Evolutionary conservation across 1,140 invertebrate genomes (phyloP).

Genomic region (Drosophila baimaii): DNA sequence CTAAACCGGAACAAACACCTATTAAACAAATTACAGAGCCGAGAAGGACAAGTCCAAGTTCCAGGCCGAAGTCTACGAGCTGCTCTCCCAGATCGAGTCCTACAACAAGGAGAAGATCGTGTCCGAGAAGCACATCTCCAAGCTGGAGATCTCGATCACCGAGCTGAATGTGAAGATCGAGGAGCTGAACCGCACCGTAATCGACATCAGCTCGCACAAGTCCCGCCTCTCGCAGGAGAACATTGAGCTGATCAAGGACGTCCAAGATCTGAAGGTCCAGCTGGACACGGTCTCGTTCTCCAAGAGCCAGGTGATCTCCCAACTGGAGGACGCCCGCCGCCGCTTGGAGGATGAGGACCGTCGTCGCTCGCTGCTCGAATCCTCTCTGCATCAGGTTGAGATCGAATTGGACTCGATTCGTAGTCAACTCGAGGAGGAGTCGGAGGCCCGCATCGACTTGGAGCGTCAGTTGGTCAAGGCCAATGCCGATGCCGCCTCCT

Average conservation of each 20-base stretch:
- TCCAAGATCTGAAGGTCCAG: constrained; percentile 96
- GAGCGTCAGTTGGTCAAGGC: constrained; percentile 97
- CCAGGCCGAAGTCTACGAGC: constrained; percentile 97
- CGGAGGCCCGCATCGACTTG: constrained; percentile 96
- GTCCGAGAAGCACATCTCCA: constrained; percentile 94
- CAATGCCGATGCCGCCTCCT: constrained; percentile 94
- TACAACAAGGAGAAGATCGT: constrained; percentile 95
- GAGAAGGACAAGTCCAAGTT: constrained; percentile 98
- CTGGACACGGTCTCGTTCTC: constrained; percentile 96
- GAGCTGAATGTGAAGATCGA: constrained; percentile 97
- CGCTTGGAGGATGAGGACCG: constrained; percentile 97
- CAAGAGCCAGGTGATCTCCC: constrained; percentile 93
- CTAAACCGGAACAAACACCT: constrained; percentile 36
- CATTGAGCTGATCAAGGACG: constrained; percentile 96
- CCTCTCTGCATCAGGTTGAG: constrained; percentile 95
- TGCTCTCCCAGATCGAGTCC: constrained; percentile 95
- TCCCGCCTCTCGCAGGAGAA: constrained; percentile 95
- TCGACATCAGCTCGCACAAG: constrained; percentile 96
- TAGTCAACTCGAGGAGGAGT: constrained; percentile 97
- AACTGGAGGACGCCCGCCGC: constrained; percentile 96
- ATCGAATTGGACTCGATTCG: constrained; percentile 96
- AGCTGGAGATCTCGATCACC: constrained; percentile 93
- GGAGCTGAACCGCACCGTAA: constrained; percentile 96
- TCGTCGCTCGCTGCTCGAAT: constrained; percentile 94
- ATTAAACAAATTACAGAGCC: constrained; percentile 87